A percentile compares a stretch with the other conserved stretches of the same genome.
Evolutionary conservation across 2,113 vertebrate genomes (phyloP).

Genomic region (Athene noctua): DNA sequence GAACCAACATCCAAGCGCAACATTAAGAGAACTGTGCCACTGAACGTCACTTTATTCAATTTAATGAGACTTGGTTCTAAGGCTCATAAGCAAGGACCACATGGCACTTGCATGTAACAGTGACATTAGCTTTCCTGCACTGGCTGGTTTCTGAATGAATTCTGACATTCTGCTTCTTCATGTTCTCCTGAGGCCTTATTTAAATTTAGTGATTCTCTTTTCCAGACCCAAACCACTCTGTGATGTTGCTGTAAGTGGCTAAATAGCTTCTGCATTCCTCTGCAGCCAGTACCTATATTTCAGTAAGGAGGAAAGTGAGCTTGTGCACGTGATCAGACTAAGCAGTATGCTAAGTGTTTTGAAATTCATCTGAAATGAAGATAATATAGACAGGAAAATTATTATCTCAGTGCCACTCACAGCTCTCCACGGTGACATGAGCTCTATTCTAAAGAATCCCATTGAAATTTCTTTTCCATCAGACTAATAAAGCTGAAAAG

Average conservation of each 20-base stretch:
- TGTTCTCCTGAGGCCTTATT: background rate
- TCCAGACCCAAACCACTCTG: background rate
- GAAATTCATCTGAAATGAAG: slow-evolving; percentile 35
- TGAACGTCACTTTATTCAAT: background rate
- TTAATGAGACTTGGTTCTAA: background rate
- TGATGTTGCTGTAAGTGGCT: background rate
- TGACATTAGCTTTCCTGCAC: background rate
- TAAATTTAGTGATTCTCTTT: background rate
- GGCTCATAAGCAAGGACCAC: background rate
- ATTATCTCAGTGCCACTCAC: slow-evolving; percentile 45
- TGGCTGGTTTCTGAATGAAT: background rate
- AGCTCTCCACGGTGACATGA: slow-evolving; percentile 35
- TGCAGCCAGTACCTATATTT: background rate
- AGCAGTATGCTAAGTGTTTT: slow-evolving; percentile 17
- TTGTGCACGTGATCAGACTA: background rate
- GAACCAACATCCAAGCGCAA: background rate
- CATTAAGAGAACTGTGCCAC: background rate
- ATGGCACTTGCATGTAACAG: background rate
- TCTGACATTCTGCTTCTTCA: background rate
- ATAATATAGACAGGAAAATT: slow-evolving; percentile 46
- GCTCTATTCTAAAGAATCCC: slow-evolving; percentile 34
- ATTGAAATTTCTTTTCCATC: slow-evolving; percentile 46
- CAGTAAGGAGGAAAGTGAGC: background rate
- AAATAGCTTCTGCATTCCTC: background rate
- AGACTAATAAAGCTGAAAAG: slow-evolving; percentile 52